Conservation (phyloP, 2,113 vertebrate species). For the Osmerus eperlanus region DNA sequence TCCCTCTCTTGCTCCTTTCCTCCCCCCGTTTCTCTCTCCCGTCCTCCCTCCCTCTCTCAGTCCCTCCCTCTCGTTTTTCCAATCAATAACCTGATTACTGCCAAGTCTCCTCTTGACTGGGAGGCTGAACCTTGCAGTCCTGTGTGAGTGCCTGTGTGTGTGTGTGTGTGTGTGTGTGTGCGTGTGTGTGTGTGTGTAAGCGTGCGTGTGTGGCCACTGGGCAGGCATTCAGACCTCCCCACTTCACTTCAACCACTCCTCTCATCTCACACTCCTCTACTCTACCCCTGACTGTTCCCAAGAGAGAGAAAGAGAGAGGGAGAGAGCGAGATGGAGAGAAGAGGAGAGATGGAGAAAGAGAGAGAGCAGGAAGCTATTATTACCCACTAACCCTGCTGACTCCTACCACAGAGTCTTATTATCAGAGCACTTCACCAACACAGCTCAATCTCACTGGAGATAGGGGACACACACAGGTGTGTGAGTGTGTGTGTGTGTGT, state of each 20-base stretch:
- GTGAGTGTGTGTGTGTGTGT: neutral
- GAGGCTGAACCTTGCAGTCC: neutral
- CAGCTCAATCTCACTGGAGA: neutral
- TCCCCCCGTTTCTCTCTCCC: neutral
- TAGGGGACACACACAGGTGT: neutral
- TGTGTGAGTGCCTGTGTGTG: neutral
- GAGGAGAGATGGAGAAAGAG: neutral
- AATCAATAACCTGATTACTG: constrained; percentile 21
- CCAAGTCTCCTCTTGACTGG: neutral
- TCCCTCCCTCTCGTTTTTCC: neutral
- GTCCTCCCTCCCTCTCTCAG: constrained; percentile 3
- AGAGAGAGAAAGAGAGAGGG: neutral
- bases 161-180: neutral
- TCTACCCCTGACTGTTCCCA: neutral
- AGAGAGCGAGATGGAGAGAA: too few species aligned
- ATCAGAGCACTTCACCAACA: neutral
- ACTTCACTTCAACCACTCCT: too few species aligned
- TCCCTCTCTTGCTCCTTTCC: neutral
- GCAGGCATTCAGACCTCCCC: too few species aligned
- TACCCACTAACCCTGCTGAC: constrained; percentile 1
- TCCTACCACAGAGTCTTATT: neutral
- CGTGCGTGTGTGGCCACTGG: neutral
- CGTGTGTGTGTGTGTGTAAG: neutral
- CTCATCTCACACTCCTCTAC: neutral
- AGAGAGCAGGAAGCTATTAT: constrained; percentile 5